phyloP scores from a whole-genome alignment of 2,797 vertebrate genomes.

The Luscinia luscinia region DNA sequence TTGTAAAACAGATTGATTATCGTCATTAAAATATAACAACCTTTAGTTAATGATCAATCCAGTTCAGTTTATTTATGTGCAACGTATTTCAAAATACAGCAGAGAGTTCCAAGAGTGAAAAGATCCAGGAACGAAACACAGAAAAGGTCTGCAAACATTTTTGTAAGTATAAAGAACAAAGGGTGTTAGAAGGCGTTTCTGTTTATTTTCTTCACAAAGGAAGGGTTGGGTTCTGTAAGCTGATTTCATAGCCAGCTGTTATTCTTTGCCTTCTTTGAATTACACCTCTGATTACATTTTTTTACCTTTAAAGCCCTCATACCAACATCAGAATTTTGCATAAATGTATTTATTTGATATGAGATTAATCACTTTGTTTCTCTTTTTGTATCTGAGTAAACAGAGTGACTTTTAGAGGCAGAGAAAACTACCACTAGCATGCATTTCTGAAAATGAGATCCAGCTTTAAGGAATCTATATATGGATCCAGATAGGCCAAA shows the following conservation, averaged over 20 bases:
- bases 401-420: background rate
- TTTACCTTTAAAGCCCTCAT: background rate
- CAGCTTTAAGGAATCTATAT: background rate
- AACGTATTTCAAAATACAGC: background rate
- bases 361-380: background rate
- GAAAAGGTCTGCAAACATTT: background rate
- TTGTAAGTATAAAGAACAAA: constrained; percentile 51
- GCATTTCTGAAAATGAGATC: background rate
- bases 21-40: background rate
- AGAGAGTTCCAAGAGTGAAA: background rate
- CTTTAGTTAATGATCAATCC: constrained; percentile 19
- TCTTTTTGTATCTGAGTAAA: background rate
- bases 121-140: background rate
- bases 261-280: background rate
- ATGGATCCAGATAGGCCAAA: background rate
- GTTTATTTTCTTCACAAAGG: background rate
- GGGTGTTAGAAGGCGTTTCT: background rate
- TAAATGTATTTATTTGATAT: background rate
- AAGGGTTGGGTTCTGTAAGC: background rate
- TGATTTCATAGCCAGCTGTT: background rate
- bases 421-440: background rate
- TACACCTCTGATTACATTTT: background rate
- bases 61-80: background rate
- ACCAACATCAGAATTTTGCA: background rate
- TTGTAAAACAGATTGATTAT: background rate